Percentiles rank a stretch among this genome's conserved stretches.
These are phyloP conservation scores for Cartodere bifasciata DNA, from an alignment of 2,888 invertebrate species.

Conservation along the genomic window DNA sequence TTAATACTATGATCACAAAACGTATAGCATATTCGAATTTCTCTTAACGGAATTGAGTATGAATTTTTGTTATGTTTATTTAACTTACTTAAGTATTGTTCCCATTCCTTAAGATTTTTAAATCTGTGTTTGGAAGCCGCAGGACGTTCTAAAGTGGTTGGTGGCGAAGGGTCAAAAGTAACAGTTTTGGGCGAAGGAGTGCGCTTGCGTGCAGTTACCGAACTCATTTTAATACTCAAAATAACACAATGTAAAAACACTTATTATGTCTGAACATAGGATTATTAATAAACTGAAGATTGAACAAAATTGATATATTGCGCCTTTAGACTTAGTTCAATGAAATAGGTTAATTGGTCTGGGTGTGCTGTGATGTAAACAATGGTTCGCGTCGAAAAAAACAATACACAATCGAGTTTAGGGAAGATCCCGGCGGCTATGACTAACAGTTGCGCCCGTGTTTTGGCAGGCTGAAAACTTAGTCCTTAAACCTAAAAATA, in stretches of 20 bases:
- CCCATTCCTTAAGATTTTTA: conserved; percentile 34
- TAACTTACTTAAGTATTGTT: conserved; percentile 42
- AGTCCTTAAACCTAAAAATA: too few relatives aligned
- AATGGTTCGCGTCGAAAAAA: conserved; percentile 1
- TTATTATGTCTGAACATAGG: too few relatives aligned
- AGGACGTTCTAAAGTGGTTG: conserved; percentile 42
- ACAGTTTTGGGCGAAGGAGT: conserved; percentile 52
- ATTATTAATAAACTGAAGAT: neutral
- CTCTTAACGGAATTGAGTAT: neutral
- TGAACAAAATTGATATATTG: neutral
- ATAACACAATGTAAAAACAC: too few relatives aligned
- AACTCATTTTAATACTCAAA: conserved; percentile 34
- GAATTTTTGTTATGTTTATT: conserved; percentile 2
- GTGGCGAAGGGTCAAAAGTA: conserved; percentile 49
- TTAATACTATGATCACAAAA: neutral
- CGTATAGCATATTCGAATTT: too few relatives aligned
- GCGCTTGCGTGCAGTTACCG: conserved; percentile 45
- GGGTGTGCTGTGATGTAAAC: too few relatives aligned
- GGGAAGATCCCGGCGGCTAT: conserved; percentile 28
- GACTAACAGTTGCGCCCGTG: conserved; percentile 28
- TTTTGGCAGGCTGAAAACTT: conserved; percentile 31
- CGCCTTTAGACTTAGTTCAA: too few relatives aligned
- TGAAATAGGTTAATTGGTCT: too few relatives aligned
- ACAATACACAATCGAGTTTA: conserved; percentile 14
- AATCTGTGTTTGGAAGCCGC: conserved; percentile 30